phyloP scores from a whole-genome alignment of 2,113 vertebrate species.

The cat (Felis catus) region F.catus_Fca126_mat1.0 CM031413.1:91988501-91989000 shows the following conservation, averaged over 20 bases:
- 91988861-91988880: not conserved
- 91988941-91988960: not conserved
- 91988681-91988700: not conserved
- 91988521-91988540: not conserved
- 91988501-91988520: not conserved
- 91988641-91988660: not conserved
- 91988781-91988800: slow-evolving; percentile 3
- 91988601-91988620: not conserved
- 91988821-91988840: not conserved
- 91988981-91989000: not conserved
- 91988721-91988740: not conserved
- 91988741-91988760: not conserved
- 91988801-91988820: not conserved
- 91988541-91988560: not conserved
- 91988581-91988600: not conserved
- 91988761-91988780: not conserved
- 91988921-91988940: not conserved
- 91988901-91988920: not conserved
- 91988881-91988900: not conserved
- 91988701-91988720: not conserved
- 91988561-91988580: not conserved
- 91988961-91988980: not conserved
- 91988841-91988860: not conserved
- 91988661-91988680: not conserved
- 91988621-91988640: not conserved